A percentile compares a stretch with the other conserved stretches of the same genome.
These are phyloP conservation scores for Spea multiplicata DNA, from an alignment of 2,113 vertebrate genomes.

Conservation along the genomic window DNA sequence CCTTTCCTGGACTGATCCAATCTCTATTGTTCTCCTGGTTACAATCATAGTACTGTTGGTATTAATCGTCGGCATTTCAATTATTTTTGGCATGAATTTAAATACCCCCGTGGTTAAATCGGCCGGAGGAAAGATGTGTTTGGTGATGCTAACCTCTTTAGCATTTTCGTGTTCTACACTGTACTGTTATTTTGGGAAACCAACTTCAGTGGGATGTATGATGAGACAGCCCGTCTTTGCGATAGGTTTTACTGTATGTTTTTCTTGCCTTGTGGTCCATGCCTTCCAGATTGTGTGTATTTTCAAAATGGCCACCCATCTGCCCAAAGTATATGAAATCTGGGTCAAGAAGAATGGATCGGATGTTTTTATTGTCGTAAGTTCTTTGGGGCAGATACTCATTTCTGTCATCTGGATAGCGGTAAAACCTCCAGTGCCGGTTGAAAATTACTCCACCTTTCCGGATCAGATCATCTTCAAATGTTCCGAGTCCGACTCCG, in stretches of 20 bases:
- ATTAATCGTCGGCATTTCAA: constrained; percentile 52
- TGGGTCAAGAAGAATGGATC: no score
- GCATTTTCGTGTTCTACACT: constrained; percentile 63
- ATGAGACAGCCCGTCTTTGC: no score
- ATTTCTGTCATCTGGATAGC: constrained; percentile 50
- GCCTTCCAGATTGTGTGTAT: no score
- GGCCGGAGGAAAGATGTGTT: constrained; percentile 76
- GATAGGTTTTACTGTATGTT: no score
- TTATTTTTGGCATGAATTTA: constrained; percentile 67
- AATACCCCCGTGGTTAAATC: constrained; percentile 80
- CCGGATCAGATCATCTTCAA: constrained; percentile 63
- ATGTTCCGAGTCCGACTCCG: constrained; percentile 51
- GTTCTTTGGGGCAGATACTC: no score
- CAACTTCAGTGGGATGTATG: constrained; percentile 57
- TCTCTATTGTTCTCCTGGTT: constrained; percentile 60
- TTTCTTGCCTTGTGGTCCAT: no score
- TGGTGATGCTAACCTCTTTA: constrained; percentile 76
- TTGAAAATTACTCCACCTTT: constrained; percentile 51
- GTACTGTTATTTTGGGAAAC: constrained; percentile 72
- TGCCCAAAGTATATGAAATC: no score
- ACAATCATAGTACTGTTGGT: constrained; percentile 53
- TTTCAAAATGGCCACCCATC: no score
- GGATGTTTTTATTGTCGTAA: no score
- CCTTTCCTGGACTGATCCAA: constrained; percentile 59
- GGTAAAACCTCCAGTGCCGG: constrained; percentile 53